Percentiles rank a stretch among this genome's conserved stretches.
Conservation (phyloP, 2,888 invertebrate species). For the Lycaena phlaeas region DNA sequence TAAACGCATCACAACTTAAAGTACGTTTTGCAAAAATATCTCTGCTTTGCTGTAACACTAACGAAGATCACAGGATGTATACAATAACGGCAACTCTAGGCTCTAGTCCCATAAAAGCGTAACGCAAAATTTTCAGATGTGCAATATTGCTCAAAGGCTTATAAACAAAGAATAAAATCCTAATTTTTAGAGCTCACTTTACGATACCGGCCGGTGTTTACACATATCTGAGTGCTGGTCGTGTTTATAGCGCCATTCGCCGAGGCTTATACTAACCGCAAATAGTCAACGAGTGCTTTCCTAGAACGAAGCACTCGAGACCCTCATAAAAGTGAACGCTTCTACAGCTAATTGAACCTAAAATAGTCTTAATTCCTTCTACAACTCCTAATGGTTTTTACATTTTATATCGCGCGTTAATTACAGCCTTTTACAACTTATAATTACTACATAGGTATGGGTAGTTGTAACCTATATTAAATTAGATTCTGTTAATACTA, state of each 20-base stretch:
- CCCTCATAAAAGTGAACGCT: conserved; percentile 44
- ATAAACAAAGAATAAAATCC: conserved; percentile 7
- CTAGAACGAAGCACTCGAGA: conserved; percentile 26
- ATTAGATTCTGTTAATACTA: too few species aligned
- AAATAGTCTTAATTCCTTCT: conserved; percentile 22
- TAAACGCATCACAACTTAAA: too few species aligned
- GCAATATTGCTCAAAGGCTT: background rate
- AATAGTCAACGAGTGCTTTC: conserved; percentile 35
- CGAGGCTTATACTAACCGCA: conserved; percentile 36
- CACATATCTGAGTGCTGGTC: conserved; percentile 8
- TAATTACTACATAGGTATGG: too few species aligned
- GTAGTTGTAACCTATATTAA: too few species aligned
- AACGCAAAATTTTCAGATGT: background rate
- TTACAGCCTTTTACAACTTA: too few species aligned
- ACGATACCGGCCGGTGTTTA: background rate
- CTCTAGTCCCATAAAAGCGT: too few species aligned
- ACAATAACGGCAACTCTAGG: too few species aligned
- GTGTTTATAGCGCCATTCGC: conserved; percentile 19
- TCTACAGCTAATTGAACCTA: conserved; percentile 46
- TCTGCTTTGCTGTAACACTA: too few species aligned
- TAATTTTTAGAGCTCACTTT: conserved; percentile 2
- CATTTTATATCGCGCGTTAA: background rate
- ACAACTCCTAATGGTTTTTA: background rate
- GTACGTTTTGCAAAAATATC: too few species aligned
- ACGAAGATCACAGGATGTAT: too few species aligned